Conservation (phyloP, 2,113 vertebrate genomes). For the Neodon shergylaensis region DNA sequence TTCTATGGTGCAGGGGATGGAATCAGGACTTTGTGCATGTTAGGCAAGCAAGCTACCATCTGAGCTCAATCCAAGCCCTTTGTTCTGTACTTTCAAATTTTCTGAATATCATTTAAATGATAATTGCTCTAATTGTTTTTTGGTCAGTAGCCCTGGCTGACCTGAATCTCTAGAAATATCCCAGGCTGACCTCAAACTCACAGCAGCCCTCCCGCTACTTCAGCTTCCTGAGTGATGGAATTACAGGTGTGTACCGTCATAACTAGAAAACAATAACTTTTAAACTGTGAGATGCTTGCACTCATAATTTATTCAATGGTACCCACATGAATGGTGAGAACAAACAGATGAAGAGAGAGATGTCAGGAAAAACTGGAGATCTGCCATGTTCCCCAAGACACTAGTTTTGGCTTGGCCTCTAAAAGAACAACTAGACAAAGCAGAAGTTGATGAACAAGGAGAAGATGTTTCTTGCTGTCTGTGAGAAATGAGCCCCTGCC, state of each 20-base stretch:
- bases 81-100: slow-evolving; percentile 4
- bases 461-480: slow-evolving; percentile 52
- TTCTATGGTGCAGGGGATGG: too few species aligned
- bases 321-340: slow-evolving; percentile 14
- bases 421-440: slow-evolving; percentile 56
- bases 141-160: neutral
- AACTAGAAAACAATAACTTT: neutral
- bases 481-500: neutral
- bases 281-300: neutral
- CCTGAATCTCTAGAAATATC: neutral
- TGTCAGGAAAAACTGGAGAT: slow-evolving; percentile 64
- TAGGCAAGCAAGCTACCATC: neutral
- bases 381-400: slow-evolving; percentile 63
- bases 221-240: too few species aligned
- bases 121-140: neutral
- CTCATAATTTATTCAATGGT: neutral
- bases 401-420: slow-evolving; percentile 48
- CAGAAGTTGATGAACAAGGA: slow-evolving; percentile 59
- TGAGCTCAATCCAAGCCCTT: neutral
- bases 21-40: too few species aligned
- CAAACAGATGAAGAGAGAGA: slow-evolving; percentile 17
- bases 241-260: too few species aligned
- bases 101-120: neutral
- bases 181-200: too few species aligned
- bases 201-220: too few species aligned